Base-by-base conservation (phyloP, 2,888 invertebrate genomes). In the Euphydryas editha region DNA sequence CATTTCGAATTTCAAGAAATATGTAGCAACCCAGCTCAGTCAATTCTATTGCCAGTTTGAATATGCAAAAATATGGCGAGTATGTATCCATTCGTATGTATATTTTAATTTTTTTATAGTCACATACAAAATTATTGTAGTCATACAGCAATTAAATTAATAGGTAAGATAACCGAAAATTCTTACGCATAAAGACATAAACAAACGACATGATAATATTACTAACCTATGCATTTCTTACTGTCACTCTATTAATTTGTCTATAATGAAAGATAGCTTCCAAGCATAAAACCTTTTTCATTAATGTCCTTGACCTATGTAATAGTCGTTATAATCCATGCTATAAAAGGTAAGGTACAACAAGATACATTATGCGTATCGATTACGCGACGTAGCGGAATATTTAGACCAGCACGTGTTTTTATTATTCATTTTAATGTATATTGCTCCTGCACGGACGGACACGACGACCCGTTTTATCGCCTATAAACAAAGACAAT, bases 381-480 rank as follows among this genome's bases (percentile, higher is more conserved):
- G 59, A 70, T 75, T 73, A 73, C 69, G 73, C 42, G 73, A 70
- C 70, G 68, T 70, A 59, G 69, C 63, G 61, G 54, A 74, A 75
- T 75, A 79, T 77, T 78, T 75, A 73, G 74, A 75, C 68, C 75
- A 71, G 59, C 72, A 68, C 68, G 69, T 71, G 69, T 70, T 70
- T 69, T 69, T 65, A 69, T 58, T 73, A 67, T 69, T 75, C 74
- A 72, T 78, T 76, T 75, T 74, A 73, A 76, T 70, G 67, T 72
- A 55, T 46, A 71, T 65, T 63, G 74, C 72, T 71, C 66, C 62
- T 61, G 69, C 56, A 64, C 68, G 68, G 60, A 68, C 72, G 71
- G 66, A 69, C 67, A 68, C 69, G 69, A 75, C 76, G 69, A 75
- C 76, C 72, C 64, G 72, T 70, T 77, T 80, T 72, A 76, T 58